Base-by-base conservation (phyloP, 2,113 vertebrate species). In the Pontoporia blainvillei region DNA sequence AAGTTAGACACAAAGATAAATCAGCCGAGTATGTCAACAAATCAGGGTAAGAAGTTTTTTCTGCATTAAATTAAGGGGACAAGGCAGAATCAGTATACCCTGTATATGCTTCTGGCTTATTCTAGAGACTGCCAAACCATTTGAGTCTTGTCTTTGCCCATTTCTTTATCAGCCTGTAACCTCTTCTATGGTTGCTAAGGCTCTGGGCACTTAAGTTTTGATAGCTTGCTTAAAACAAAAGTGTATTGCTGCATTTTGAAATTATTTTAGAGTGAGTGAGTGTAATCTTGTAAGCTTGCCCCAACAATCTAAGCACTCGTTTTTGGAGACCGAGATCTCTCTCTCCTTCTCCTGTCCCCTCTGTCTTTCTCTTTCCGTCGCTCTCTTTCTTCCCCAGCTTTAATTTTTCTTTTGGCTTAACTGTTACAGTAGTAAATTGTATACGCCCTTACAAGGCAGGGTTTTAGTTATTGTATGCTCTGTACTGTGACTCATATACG, bases 201-300 rank as follows among this genome's bases (percentile, higher is more conserved):
- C 79, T 84, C 61, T 91, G 83, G 71, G 20, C 49, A 83, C 57
- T 64, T 92, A 94, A 72, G 31, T 49, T 84, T 93, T 94, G 62
- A 83, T 91, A 82, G 27, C 23, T 92, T 78, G 34, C 88, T 95
- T 88, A 78, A 86, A 93, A 71, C 57, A 88, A 96, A 96, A 93
- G 29, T 25, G 49, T 86, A 79, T 21, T 96, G 41, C 12, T 86
- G 14, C 20, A 76, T 90, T 96, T 96, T 86, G 23, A 27, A 83
- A 89, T 86, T 88, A 85, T 86, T 96, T 87, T 39, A 92, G 29
- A 20, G 5, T 57, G 54, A n/a, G n/a, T 62, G 31, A 72, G 36
- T 75, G 2, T 67, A 69, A 44, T 90, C n/a, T 79, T 86, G 8
- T 76, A 61, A 90, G 36, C 29, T 94, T 96, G n/a, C 23, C 41